Conservation (phyloP, 1,140 invertebrate genomes). For the Eriocheir sinensis region DNA sequence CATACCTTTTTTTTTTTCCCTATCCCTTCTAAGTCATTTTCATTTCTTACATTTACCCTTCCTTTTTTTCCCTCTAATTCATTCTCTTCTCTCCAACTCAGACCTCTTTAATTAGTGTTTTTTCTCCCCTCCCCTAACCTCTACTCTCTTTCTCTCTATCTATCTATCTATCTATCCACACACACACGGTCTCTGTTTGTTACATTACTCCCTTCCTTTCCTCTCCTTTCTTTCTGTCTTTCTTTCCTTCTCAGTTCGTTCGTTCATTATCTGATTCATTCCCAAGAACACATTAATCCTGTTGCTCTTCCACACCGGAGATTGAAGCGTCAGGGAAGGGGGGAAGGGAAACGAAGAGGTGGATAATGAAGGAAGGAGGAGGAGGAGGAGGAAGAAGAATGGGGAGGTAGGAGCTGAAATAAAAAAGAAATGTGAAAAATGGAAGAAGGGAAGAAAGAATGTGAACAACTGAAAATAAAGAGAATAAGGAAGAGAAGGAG, state of each 20-base stretch:
- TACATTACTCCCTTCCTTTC: neutral
- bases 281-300: neutral
- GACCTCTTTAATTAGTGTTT: no score
- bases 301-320: neutral
- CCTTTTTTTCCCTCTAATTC: neutral
- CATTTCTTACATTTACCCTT: neutral
- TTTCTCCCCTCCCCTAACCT: neutral
- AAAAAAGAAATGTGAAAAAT: neutral
- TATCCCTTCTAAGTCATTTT: no score
- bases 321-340: neutral
- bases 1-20: no score
- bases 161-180: no score
- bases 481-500: neutral
- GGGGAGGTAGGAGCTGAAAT: neutral
- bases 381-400: neutral
- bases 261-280: neutral
- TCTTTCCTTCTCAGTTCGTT: neutral
- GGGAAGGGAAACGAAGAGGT: neutral
- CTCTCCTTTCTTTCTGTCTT: neutral
- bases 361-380: neutral
- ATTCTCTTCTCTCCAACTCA: neutral
- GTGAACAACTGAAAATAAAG: neutral
- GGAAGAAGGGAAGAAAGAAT: neutral
- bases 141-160: constrained; percentile 28
- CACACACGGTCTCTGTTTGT: no score